These are phyloP conservation scores for Catajapyx aquilonaris DNA, from an alignment of 1,140 invertebrate species.

Conservation along the genomic window DNA sequence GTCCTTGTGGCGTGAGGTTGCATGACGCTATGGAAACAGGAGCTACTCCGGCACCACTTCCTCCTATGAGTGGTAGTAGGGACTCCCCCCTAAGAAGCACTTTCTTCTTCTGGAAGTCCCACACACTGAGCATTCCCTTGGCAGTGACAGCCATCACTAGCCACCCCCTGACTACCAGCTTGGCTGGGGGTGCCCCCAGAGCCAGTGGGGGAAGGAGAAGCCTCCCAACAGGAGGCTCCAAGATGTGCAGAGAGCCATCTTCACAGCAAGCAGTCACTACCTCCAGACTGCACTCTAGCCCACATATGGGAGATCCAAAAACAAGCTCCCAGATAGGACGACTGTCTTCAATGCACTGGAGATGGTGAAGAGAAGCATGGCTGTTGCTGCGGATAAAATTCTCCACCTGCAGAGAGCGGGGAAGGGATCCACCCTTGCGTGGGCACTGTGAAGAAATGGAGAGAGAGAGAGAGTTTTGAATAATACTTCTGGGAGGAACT, in stretches of 20 bases:
- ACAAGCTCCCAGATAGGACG: constrained; percentile 8
- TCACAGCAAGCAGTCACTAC: constrained; percentile 37
- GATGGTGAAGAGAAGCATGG: constrained; percentile 4
- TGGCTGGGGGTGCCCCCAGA: constrained; percentile 32
- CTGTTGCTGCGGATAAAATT: no score
- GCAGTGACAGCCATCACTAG: constrained; percentile 15
- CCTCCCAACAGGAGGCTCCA: constrained; percentile 28
- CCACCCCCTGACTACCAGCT: constrained; percentile 20
- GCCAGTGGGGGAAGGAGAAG: constrained; percentile 34
- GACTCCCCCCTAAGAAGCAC: constrained; percentile 12
- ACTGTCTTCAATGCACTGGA: constrained; percentile 11
- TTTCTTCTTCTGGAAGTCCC: constrained; percentile 15
- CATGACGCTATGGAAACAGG: constrained; percentile 29
- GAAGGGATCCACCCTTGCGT: no score
- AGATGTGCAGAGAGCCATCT: constrained; percentile 39
- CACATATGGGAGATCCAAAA: constrained; percentile 28
- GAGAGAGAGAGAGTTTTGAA: no score
- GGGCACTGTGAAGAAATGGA: no score
- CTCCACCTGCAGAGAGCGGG: neutral
- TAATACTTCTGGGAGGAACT: no score
- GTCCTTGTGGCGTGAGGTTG: constrained; percentile 32
- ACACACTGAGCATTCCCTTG: constrained; percentile 14
- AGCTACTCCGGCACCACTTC: constrained; percentile 9
- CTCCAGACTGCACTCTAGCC: constrained; percentile 25
- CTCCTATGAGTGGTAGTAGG: constrained; percentile 12